phyloP scores from a whole-genome alignment of 1,140 invertebrate species.

The Rhyzopertha dominica region DNA sequence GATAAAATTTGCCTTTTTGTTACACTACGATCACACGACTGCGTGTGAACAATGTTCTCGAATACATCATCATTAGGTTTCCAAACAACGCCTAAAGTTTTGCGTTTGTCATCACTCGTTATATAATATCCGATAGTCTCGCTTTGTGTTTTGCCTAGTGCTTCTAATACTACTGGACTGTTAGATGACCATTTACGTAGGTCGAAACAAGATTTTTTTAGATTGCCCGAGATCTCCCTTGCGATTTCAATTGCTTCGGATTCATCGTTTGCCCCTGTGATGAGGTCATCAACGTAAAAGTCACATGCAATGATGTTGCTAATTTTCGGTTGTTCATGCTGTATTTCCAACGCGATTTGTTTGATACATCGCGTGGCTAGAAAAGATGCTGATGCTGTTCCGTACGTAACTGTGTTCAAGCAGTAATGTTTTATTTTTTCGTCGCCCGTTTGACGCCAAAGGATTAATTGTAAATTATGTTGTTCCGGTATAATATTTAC shows the following conservation, averaged over 20 bases:
- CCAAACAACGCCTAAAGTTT: slow-evolving; percentile 11
- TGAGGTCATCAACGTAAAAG: slow-evolving; percentile 25
- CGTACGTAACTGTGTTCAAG: slow-evolving; percentile 35
- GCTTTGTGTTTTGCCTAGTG: background rate
- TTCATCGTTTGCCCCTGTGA: slow-evolving; percentile 19
- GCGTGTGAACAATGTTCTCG: slow-evolving; percentile 6
- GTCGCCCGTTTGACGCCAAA: slow-evolving; percentile 31
- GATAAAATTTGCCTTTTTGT: slow-evolving; percentile 27
- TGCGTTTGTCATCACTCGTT: slow-evolving; percentile 5
- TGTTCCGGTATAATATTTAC: slow-evolving; percentile 30
- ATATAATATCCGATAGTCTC: background rate
- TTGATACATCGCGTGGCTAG: slow-evolving; percentile 26
- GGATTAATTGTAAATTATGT: slow-evolving; percentile 34
- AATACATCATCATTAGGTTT: slow-evolving; percentile 7
- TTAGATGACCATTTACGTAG: slow-evolving; percentile 44
- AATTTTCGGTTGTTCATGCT: background rate
- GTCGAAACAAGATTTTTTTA: too few species aligned
- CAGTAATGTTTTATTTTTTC: slow-evolving; percentile 31
- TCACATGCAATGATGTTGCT: slow-evolving; percentile 6
- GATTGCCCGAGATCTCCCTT: too few species aligned
- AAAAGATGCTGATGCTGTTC: slow-evolving; percentile 28
- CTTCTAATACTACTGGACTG: slow-evolving; percentile 2
- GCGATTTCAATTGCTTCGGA: slow-evolving; percentile 20
- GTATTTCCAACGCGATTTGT: slow-evolving; percentile 19
- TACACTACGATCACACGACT: background rate